Base-by-base conservation (phyloP, 2,113 vertebrate species). In the Passer domesticus region DNA sequence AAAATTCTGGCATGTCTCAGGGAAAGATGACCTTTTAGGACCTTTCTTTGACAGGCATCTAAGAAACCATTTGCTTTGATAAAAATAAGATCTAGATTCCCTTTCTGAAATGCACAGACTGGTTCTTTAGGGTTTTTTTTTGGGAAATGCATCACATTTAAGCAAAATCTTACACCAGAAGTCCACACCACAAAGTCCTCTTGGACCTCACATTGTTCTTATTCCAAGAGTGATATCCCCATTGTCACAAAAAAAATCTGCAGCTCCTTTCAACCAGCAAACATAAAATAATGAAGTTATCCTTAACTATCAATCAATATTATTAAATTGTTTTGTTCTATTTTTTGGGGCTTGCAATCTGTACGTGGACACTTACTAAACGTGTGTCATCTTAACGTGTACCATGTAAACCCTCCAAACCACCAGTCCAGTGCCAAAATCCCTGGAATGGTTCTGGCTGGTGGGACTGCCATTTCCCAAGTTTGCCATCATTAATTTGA, bases 1-100 rank as follows among this genome's bases (percentile, higher is more conserved):
- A 73, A 89, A 22, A 25, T 69, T 86, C 41, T 0, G 0, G 37
- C 78, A 70, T 0, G 0, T 39, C n/a, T 53, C 50, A 46, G 22
- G 50, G 18, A 53, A 83, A 68, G 33, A 33, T 15, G 30, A 35
- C 37, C 69, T 87, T 91, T 44, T 13, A 75, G 17, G 23, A 50
- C 30, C 27, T 37, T 85, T 72, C 35, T 90, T 79, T 79, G 58
- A 90, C 35, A 58, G 50, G 31, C 21, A 83, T 68, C 53, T 76
- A 63, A 68, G 31, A 44, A 85, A 86, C 18, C 37, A 83, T 16
- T 88, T 94, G 16, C n/a, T 96, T 80, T 53, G 49, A 76, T 24
- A 79, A 64, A 90, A 92, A 44, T 31, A 49, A 76, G 39, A 76
- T 44, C 85, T n/a, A 63, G n/a, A 74, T 59, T 72, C 24, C 13